Percentiles rank a stretch among this genome's conserved stretches.
Evolutionary conservation across 1,140 invertebrate species (phyloP).

Genomic region (Euschistus heros): DNA sequence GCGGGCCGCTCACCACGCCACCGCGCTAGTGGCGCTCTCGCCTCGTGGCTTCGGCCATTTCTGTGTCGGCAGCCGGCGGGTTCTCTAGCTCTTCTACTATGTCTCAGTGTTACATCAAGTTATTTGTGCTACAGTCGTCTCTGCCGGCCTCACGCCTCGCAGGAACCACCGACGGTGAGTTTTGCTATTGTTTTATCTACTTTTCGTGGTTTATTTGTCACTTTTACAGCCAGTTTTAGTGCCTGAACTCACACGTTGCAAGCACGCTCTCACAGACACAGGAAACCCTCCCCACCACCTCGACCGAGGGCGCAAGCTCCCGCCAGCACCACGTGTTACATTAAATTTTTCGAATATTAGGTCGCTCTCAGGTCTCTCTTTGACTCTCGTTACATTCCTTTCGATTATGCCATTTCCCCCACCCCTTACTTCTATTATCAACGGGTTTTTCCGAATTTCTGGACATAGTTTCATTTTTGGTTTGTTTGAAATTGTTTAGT

Average conservation of each 20-base stretch:
- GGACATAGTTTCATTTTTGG: too few relatives aligned
- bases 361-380: too few relatives aligned
- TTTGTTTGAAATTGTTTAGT: too few relatives aligned
- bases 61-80: background rate
- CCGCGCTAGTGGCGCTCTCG: background rate
- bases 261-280: conserved; percentile 5
- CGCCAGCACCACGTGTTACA: conserved; percentile 4
- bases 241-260: background rate
- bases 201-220: too few relatives aligned
- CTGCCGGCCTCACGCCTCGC: too few relatives aligned
- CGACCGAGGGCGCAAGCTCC: conserved; percentile 3
- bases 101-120: background rate
- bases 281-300: conserved; percentile 5
- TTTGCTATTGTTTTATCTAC: too few relatives aligned
- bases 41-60: conserved; percentile 16
- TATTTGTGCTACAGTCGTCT: conserved; percentile 1
- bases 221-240: background rate
- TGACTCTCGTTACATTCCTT: too few relatives aligned
- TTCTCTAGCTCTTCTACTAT: background rate
- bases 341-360: too few relatives aligned
- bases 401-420: too few relatives aligned
- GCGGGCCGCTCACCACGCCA: conserved; percentile 1
- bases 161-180: too few relatives aligned
- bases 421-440: too few relatives aligned
- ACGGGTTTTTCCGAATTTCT: too few relatives aligned